phyloP scores from a whole-genome alignment of 92 coral and sea anemone genomes.

The Bergia sp. region DNA sequence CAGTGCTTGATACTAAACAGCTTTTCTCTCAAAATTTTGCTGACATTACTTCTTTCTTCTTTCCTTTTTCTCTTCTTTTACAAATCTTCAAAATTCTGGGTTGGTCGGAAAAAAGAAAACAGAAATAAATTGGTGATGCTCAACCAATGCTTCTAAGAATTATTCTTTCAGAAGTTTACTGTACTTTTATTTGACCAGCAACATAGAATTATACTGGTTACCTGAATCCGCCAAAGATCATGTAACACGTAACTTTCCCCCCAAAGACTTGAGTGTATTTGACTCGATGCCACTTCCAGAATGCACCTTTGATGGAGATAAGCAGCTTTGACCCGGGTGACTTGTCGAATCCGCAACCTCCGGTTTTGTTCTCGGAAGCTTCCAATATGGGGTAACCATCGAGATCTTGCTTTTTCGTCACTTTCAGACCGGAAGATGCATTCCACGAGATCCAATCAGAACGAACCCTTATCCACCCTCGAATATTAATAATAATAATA shows the following conservation, averaged over 20 bases:
- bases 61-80: too few species aligned
- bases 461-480: neutral
- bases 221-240: slow-evolving; percentile 41
- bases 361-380: neutral
- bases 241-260: neutral
- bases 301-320: neutral
- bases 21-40: too few species aligned
- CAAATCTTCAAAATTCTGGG: too few species aligned
- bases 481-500: too few species aligned
- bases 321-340: slow-evolving; percentile 32
- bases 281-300: slow-evolving; percentile 22
- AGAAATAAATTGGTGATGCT: too few species aligned
- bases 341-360: slow-evolving; percentile 13
- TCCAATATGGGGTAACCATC: neutral
- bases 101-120: too few species aligned
- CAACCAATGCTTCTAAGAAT: too few species aligned
- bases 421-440: slow-evolving; percentile 6
- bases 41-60: too few species aligned
- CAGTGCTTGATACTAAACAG: too few species aligned
- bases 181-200: neutral
- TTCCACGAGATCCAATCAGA: neutral
- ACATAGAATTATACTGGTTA: neutral
- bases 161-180: too few species aligned
- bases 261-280: slow-evolving; percentile 32
- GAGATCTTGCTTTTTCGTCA: neutral